A percentile compares a stretch with the other conserved stretches of the same genome.
Conservation (phyloP, 2,888 invertebrate species). For the Scotopteryx bipunctaria region DNA sequence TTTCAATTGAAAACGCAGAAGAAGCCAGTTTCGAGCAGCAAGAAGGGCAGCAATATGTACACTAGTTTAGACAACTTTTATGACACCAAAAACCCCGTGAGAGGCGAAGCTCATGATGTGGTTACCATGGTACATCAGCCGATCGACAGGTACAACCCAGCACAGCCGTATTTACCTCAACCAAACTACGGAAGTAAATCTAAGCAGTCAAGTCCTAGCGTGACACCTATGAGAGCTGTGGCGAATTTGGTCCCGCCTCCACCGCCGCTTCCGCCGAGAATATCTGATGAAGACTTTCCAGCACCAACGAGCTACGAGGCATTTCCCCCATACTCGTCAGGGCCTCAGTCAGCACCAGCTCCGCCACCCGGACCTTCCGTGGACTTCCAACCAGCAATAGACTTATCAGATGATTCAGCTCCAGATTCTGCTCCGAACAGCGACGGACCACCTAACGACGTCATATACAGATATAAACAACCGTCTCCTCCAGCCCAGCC, state of each 20-base stretch:
- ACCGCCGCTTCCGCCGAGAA: slow-evolving; percentile 58
- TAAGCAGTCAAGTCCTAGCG: slow-evolving; percentile 55
- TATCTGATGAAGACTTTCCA: slow-evolving; percentile 62
- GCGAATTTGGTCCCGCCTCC: slow-evolving; percentile 68
- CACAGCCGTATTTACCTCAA: slow-evolving; percentile 73
- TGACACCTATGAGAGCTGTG: slow-evolving; percentile 50
- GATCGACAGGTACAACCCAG: slow-evolving; percentile 78
- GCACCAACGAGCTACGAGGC: slow-evolving; percentile 67
- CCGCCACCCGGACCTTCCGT: slow-evolving; percentile 38
- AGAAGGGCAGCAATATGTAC: slow-evolving; percentile 64
- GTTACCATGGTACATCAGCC: slow-evolving; percentile 47
- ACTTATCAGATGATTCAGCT: slow-evolving; percentile 43
- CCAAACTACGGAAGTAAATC: slow-evolving; percentile 61
- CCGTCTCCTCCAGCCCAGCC: slow-evolving; percentile 44
- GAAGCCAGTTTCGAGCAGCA: slow-evolving; percentile 53
- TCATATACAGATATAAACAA: slow-evolving; percentile 66
- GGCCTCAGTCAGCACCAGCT: slow-evolving; percentile 34
- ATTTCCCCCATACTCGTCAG: slow-evolving; percentile 69
- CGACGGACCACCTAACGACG: slow-evolving; percentile 50
- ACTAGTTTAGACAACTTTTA: slow-evolving; percentile 66
- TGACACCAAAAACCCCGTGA: slow-evolving; percentile 63
- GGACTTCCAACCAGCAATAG: slow-evolving; percentile 49
- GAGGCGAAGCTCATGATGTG: slow-evolving; percentile 74
- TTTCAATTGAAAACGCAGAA: slow-evolving; percentile 68
- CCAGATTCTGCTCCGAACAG: slow-evolving; percentile 46